These are phyloP conservation scores for Pseudomyrmex gracilis DNA, from an alignment of 1,140 invertebrate genomes.

Conservation along the genomic window DNA sequence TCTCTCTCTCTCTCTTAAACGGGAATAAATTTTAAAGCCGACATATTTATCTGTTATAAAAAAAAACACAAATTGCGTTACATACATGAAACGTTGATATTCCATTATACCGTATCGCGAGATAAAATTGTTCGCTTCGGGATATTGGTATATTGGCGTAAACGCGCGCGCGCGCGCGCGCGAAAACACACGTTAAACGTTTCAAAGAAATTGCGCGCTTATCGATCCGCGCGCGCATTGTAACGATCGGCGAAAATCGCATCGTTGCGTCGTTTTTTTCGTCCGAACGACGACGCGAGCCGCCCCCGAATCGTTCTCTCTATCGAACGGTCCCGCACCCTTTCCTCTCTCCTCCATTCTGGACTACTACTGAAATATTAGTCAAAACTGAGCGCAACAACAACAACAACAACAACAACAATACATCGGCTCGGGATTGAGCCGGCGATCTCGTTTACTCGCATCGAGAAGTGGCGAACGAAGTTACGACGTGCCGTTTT, in stretches of 20 bases:
- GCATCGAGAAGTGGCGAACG: conserved; percentile 61
- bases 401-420: conserved; percentile 6
- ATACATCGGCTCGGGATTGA: conserved; percentile 13
- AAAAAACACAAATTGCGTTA: too few species aligned
- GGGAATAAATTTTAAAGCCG: conserved; percentile 25
- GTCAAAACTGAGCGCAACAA: conserved; percentile 45
- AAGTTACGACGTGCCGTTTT: conserved; percentile 59
- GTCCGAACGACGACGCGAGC: conserved; percentile 3
- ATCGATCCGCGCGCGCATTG: conserved; percentile 12
- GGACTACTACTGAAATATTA: conserved; percentile 23
- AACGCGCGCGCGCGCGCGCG: background rate
- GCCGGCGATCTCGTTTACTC: conserved; percentile 56
- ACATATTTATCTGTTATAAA: background rate
- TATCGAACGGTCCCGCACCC: too few species aligned
- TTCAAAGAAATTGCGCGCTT: conserved; percentile 22
- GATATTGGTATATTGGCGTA: background rate
- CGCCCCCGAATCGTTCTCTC: too few species aligned
- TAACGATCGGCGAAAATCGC: conserved; percentile 44
- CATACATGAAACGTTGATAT: too few species aligned
- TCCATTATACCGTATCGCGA: background rate
- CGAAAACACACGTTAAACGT: background rate
- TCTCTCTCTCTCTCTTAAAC: too few species aligned
- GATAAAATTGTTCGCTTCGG: conserved; percentile 6
- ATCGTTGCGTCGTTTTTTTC: conserved; percentile 11
- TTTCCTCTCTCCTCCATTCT: too few species aligned